These are phyloP conservation scores for Volucella inflata DNA, from an alignment of 2,888 invertebrate species.

Conservation along the genomic window DNA sequence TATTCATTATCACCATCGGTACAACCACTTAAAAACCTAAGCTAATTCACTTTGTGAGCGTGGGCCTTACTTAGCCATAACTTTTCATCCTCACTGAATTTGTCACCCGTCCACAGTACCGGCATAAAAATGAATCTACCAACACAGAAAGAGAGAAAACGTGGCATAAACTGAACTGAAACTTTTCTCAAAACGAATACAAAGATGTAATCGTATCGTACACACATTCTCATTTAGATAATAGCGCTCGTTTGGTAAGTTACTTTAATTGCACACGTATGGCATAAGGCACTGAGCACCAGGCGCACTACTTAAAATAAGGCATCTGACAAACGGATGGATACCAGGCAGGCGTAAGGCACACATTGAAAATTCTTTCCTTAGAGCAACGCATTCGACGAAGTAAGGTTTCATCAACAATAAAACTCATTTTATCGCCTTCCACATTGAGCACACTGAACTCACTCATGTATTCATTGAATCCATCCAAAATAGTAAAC, in stretches of 20 bases:
- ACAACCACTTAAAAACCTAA: background rate
- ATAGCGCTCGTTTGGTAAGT: constrained; percentile 24
- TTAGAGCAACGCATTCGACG: constrained; percentile 39
- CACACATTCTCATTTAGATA: background rate
- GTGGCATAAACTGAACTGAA: constrained; percentile 43
- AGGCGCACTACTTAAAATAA: background rate
- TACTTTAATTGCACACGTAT: constrained; percentile 61
- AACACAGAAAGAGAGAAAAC: constrained; percentile 19
- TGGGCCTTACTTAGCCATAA: constrained; percentile 14
- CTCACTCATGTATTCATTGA: constrained; percentile 70
- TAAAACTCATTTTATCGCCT: constrained; percentile 70
- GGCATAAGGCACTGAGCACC: background rate
- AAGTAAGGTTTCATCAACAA: constrained; percentile 65
- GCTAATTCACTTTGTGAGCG: constrained; percentile 38
- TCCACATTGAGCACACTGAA: constrained; percentile 1
- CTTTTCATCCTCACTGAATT: constrained; percentile 39
- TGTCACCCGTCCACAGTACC: background rate
- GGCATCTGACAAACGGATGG: background rate
- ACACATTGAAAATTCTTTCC: constrained; percentile 33
- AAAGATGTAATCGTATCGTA: constrained; percentile 5
- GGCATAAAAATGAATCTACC: constrained; percentile 24
- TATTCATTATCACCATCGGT: constrained; percentile 15
- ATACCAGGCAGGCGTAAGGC: too few species aligned
- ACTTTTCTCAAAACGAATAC: constrained; percentile 21
- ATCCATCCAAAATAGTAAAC: constrained; percentile 60